Base-by-base conservation (phyloP, 2,113 vertebrate genomes). In the Recurvirostra avosetta region DNA sequence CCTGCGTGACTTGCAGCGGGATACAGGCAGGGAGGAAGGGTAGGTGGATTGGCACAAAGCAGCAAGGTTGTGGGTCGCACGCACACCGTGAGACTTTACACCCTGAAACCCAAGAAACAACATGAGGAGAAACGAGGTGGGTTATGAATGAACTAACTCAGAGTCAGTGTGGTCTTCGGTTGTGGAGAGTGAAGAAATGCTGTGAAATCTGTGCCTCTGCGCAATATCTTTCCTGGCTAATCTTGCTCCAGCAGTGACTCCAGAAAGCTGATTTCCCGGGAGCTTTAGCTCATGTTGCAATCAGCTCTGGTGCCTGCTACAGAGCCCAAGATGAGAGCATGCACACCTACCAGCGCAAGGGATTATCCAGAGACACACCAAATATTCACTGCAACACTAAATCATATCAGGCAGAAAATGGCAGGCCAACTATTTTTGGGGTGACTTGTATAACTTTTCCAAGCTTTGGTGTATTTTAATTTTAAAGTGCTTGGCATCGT, bases 1-100 rank as follows among this genome's bases (percentile, higher is more conserved):
- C 9, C 22, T 2, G 2, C 0, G 1, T 38, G 41, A 22, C 5
- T 85, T 23, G 30, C 40, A 47, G 25, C 3, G 27, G 45, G 36
- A 66, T 70, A 25, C 27, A 72, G 67, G 65, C 14, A 36, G n/a
- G 32, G 47, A 85, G 56, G 41, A 92, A 74, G 25, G 19, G 19
- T 32, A 70, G n/a, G 20, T 45, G 63, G 45, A 38, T 36, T 3
- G 4, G 18, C 32, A 53, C 2, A 1, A 88, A 45, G 29, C 6
- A 62, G 7, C 56, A 26, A 43, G 21, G 20, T 3, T 38, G 6
- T 30, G 61, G 22, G 23, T 59, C 8, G 4, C 36, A 21, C 61
- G 27, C 30, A 9, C 3, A 38, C 4, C 2, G 1, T 27, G 68
- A 63, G 73, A 41, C 47, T 88, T 92, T 41, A 40, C 45, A 62